Percentiles rank a stretch among this genome's conserved stretches.
Evolutionary conservation across 2,113 vertebrate genomes (phyloP).

Genomic region (Ramphastos sulfuratus): DNA sequence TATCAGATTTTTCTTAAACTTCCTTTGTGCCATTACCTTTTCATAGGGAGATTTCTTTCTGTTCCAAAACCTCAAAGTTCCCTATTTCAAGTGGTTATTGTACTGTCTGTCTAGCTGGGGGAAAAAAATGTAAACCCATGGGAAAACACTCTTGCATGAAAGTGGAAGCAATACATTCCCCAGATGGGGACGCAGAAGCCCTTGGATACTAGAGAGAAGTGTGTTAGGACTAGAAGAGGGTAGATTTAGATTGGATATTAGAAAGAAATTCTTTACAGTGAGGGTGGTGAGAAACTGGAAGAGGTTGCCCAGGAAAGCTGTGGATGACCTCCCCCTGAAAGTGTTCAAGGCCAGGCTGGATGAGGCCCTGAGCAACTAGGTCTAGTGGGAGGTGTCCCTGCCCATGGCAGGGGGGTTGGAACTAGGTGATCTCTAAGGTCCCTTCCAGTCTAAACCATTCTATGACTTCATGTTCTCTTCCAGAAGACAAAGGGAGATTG

Average conservation of each 20-base stretch:
- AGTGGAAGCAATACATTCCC: constrained; percentile 27
- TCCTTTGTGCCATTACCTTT: constrained; percentile 26
- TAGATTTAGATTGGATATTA: too few species aligned
- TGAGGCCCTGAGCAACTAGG: too few species aligned
- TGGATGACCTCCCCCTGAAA: too few species aligned
- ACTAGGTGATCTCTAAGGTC: too few species aligned
- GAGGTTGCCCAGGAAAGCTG: too few species aligned
- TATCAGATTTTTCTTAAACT: constrained; percentile 26
- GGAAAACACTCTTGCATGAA: constrained; percentile 10
- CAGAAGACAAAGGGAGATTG: background rate
- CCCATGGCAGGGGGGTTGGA: too few species aligned
- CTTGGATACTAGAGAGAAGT: constrained; percentile 51
- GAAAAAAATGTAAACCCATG: constrained; percentile 38
- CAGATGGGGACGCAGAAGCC: constrained; percentile 16
- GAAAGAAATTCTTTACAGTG: too few species aligned
- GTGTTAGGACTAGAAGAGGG: background rate
- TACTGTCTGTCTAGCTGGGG: constrained; percentile 30
- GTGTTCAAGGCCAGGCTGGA: too few species aligned
- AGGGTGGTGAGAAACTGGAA: too few species aligned
- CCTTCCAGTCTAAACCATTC: too few species aligned
- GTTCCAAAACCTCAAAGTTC: constrained; percentile 42
- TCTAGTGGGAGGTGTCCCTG: too few species aligned
- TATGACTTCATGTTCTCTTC: background rate
- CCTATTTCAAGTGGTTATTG: constrained; percentile 38
- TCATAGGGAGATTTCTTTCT: constrained; percentile 52